These are phyloP conservation scores for Myotis yumanensis DNA, from an alignment of 2,113 vertebrate species.

Conservation along the genomic window DNA sequence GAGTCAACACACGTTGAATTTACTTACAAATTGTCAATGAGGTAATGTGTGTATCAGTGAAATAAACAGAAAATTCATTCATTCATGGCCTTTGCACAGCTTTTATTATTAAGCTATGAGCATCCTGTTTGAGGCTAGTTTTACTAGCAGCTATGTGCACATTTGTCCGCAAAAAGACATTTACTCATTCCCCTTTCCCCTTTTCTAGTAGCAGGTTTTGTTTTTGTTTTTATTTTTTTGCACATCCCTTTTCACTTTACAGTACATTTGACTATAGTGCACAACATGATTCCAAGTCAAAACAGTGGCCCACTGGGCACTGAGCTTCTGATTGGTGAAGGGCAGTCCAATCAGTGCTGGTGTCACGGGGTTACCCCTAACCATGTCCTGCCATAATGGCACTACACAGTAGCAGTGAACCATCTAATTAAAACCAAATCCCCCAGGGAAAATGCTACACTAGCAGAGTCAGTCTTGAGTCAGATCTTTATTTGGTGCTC, in stretches of 20 bases:
- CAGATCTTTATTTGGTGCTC: conserved; percentile 94
- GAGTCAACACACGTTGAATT: conserved; percentile 75
- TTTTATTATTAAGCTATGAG: conserved; percentile 88
- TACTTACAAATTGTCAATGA: conserved; percentile 85
- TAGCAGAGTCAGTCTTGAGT: conserved; percentile 92
- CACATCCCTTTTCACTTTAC: conserved; percentile 98
- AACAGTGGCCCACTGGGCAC: conserved; percentile 84
- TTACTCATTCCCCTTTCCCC: conserved; percentile 85
- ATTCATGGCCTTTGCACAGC: conserved; percentile 87
- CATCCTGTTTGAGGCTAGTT: conserved; percentile 87
- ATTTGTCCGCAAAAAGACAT: conserved; percentile 82
- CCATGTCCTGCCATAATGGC: conserved; percentile 83
- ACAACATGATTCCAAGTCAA: conserved; percentile 93
- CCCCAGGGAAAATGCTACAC: conserved; percentile 83
- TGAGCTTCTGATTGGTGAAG: conserved; percentile 87
- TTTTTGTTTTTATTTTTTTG: conserved; percentile 85
- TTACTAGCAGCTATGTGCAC: conserved; percentile 87
- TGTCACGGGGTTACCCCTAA: conserved; percentile 88
- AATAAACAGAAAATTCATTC: conserved; percentile 85
- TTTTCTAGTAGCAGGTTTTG: conserved; percentile 76
- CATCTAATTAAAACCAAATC: conserved; percentile 81
- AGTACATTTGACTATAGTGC: conserved; percentile 98
- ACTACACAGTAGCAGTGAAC: conserved; percentile 89
- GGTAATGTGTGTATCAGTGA: conserved; percentile 90
- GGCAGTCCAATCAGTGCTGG: conserved; percentile 87